A percentile compares a stretch with the other conserved stretches of the same genome.
Conservation (phyloP, 2,113 vertebrate genomes). For the Bos javanicus region DNA sequence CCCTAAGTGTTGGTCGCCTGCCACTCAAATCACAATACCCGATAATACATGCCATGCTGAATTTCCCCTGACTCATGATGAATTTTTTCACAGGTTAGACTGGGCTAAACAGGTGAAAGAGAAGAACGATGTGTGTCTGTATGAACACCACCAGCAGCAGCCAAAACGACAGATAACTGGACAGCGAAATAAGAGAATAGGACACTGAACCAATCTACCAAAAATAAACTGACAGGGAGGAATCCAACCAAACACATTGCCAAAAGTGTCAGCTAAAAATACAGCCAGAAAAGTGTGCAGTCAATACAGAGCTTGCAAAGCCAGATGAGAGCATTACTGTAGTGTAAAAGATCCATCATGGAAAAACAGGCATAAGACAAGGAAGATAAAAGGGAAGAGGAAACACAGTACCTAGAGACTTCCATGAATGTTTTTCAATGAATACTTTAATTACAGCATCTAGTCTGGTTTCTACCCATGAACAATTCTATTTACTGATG, state of each 20-base stretch:
- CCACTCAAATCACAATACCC: conserved; percentile 55
- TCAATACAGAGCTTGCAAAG: neutral
- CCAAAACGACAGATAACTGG: neutral
- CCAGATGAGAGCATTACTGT: neutral
- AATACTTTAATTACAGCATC: neutral
- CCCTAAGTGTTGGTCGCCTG: conserved; percentile 54
- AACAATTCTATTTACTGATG: neutral
- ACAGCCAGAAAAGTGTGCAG: neutral
- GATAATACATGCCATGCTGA: neutral
- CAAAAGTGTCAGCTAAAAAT: neutral
- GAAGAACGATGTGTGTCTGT: conserved; percentile 11
- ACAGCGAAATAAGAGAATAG: neutral
- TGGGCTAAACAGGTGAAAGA: neutral
- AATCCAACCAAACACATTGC: neutral
- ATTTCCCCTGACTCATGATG: conserved; percentile 13
- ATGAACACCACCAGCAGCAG: neutral
- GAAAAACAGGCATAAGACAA: neutral
- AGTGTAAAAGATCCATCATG: neutral
- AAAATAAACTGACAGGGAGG: neutral
- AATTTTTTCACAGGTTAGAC: conserved; percentile 28
- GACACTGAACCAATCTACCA: neutral
- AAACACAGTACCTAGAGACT: neutral
- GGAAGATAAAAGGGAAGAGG: neutral
- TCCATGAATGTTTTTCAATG: neutral
- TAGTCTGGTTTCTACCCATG: neutral